Conservation (phyloP, 1,140 invertebrate genomes). For the honey bee (Apis mellifera) region DNA sequence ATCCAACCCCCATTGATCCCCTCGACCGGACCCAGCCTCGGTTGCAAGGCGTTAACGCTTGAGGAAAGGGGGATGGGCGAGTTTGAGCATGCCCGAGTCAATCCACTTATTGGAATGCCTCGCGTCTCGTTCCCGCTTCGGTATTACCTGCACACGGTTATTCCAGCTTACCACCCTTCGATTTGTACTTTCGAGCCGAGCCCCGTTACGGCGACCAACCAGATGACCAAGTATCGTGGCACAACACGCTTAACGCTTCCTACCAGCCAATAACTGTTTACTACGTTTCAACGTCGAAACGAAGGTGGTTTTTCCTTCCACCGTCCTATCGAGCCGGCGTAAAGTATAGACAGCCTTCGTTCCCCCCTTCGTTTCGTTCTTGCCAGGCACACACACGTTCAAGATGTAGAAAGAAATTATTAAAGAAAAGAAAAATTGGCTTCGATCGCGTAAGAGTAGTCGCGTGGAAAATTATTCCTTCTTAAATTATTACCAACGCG, state of each 20-base stretch:
- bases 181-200: slow-evolving; percentile 73
- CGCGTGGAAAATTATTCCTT: too few relatives aligned
- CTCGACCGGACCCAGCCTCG: slow-evolving; percentile 29
- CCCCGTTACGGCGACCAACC: slow-evolving; percentile 29
- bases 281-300: slow-evolving; percentile 64
- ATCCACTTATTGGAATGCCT: slow-evolving; percentile 76
- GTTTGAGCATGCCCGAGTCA: slow-evolving; percentile 67
- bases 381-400: not conserved
- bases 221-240: slow-evolving; percentile 41
- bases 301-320: slow-evolving; percentile 52
- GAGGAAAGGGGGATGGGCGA: slow-evolving; percentile 38
- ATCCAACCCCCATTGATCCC: slow-evolving; percentile 34
- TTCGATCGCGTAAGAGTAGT: too few relatives aligned
- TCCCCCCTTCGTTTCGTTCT: not conserved
- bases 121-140: slow-evolving; percentile 66
- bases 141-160: slow-evolving; percentile 62
- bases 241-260: slow-evolving; percentile 54
- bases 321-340: not conserved
- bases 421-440: too few relatives aligned
- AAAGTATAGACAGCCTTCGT: not conserved
- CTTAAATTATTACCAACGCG: too few relatives aligned
- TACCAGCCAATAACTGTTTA: slow-evolving; percentile 70
- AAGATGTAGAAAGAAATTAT: too few relatives aligned
- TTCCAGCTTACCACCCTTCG: slow-evolving; percentile 69
- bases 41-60: slow-evolving; percentile 66